Evolutionary conservation across 64 coral and sea anemone species (phyloP), one percentile per base, ranked within the genome.

Genomic region (Orbicella faveolata): DNA sequence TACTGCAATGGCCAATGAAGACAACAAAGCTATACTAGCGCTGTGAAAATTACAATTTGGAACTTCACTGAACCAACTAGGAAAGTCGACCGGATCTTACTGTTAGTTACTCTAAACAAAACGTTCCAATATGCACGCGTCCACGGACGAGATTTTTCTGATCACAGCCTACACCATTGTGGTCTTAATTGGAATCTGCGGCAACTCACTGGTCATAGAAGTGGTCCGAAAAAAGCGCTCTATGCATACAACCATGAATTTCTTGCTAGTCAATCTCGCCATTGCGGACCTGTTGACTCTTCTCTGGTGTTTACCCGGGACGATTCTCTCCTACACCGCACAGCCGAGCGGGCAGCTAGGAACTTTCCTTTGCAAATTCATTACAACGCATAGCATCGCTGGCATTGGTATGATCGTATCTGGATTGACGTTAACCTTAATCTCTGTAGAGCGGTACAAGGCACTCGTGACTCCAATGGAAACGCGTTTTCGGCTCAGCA

Each of bases 391-490:
- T 44, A 81, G 77, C 23, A 75, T 94, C 52, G 93, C 80, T 1
- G 93, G 93, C 11, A 65, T 94, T 70, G 77, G 81, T 13, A 89
- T 85, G 52, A 35, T 94, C 11, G 93, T 90, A 25, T 94, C 93
- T 37, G 93, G 93, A 2, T 23, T 90, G 5, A 94, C 93, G 6
- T 52, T 90, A 39, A 94, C 93, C 6, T 54, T 94, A 19, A 83
- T 94, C 20, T 87, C 93, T 5, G 93, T 86, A 10, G 93, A 94
- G 35, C 88, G 93, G 35, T 94, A 94, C 75, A 94, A 94, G 20
- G 93, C 93, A 3, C 77, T 94, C 14, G 79, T 94, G 19, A 74
- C 52, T 11, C 80, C 93, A 8, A 44, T 94, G 61, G 63, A 33
- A 15, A 62, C 25, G 36, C 75, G 74, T 0, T 69, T 89, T n/a